Evolutionary conservation across 1,140 invertebrate species (phyloP), one percentile per base, ranked within the genome.

Genomic region (Drosophila pachea): DNA sequence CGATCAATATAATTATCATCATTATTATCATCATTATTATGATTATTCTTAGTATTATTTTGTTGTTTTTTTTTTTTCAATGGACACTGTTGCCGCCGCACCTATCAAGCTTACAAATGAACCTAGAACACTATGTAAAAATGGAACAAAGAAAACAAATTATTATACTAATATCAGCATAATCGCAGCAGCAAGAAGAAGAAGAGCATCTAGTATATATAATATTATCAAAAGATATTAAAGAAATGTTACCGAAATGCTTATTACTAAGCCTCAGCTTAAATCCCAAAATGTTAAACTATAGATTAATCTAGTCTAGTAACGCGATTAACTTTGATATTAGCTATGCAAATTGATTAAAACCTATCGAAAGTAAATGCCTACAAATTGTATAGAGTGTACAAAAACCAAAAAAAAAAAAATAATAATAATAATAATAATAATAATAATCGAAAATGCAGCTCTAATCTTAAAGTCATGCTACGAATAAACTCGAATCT

Each of bases 1-100:
- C 22, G 22, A 22, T 36, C 1, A 35, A 35, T 35, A 35, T 35
- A 5, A 32, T 40, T 60, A 36, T 32, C 40, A 50, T 33, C 40
- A 53, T 52, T 45, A 22, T 3, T 22, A 22, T 52, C 40, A 22
- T 3, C 3, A 22, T 55, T 33, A 33, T 55, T 49, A 65, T 76
- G 3, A 22, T 61, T 62, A 45, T 36, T 45, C 45, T 64, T 54
- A 62, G 45, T 33, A 7, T 14, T 49, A 38, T 73, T 47, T 83
- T 76, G 43, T 43, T 73, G 76, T 58, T 64, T 73, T 47, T 83
- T 76, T 38, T 43, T 73, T 78, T 58, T 64, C 55, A 53, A 78
- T 70, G 75, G 73, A 87, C 81, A 86, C 88, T 86, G 82, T 88
- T 88, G 86, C 86, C 86, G 86, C 78, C 82, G 86, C 77, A 86